Conservation (phyloP, 2,797 vertebrate genomes). For the Euphonia xanthogaster region DNA sequence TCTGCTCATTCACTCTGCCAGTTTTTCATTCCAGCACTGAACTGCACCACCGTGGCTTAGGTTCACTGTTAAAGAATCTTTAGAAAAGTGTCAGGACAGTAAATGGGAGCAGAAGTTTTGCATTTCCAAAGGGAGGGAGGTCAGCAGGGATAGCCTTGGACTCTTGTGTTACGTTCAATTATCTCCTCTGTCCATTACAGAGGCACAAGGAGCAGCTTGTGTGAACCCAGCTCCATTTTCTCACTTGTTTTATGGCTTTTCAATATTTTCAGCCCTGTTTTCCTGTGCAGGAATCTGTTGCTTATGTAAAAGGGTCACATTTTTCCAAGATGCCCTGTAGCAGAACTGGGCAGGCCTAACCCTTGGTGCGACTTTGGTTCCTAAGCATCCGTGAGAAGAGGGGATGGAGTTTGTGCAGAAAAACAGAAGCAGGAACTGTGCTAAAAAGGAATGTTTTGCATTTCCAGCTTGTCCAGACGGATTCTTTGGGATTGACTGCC, state of each 20-base stretch:
- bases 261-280: not conserved
- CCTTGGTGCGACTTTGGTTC: not conserved
- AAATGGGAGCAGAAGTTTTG: not conserved
- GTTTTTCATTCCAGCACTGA: not conserved
- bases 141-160: not conserved
- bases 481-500: slow-evolving; percentile 84
- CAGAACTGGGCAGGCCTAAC: not conserved
- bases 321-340: not conserved
- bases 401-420: not conserved
- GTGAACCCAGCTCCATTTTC: not conserved
- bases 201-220: not conserved
- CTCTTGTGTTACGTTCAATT: not conserved
- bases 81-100: not conserved
- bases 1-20: not conserved
- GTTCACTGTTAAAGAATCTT: not conserved
- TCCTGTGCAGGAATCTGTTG: not conserved
- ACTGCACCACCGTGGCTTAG: not conserved
- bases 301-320: not conserved
- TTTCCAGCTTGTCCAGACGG: slow-evolving; percentile 79
- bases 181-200: not conserved
- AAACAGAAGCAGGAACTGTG: not conserved
- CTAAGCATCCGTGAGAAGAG: not conserved
- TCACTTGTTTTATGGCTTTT: not conserved
- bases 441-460: slow-evolving; percentile 15
- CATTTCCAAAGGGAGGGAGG: not conserved